Percentiles rank a stretch among this genome's conserved stretches.
These are phyloP conservation scores for Alouatta palliata DNA, from an alignment of 2,113 vertebrate genomes.

Conservation along the genomic window DNA sequence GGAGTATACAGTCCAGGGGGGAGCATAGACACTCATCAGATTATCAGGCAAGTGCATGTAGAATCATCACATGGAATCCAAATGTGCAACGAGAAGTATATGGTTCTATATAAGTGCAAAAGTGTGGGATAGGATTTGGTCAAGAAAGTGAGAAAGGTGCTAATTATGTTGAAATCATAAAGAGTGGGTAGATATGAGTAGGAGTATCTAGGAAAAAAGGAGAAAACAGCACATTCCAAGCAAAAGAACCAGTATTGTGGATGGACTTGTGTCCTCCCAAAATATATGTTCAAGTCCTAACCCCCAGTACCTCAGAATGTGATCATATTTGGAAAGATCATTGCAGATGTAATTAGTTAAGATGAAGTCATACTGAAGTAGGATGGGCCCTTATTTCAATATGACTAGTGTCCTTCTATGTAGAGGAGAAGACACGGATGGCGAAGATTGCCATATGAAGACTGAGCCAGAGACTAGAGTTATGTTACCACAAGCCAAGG, in stretches of 20 bases:
- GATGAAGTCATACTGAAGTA: neutral
- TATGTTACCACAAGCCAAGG: neutral
- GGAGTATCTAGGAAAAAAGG: neutral
- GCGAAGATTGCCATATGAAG: neutral
- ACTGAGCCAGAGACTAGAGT: neutral
- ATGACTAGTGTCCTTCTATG: neutral
- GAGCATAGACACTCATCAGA: neutral
- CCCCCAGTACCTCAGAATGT: neutral
- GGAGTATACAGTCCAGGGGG: neutral
- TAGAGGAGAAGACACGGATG: neutral
- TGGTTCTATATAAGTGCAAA: neutral
- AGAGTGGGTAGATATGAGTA: neutral
- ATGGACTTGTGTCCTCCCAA: neutral
- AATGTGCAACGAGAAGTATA: neutral
- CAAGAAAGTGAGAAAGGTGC: neutral
- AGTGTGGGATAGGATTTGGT: neutral
- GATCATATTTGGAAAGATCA: neutral
- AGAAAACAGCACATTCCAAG: neutral
- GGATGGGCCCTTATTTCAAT: neutral
- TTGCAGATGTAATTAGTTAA: neutral
- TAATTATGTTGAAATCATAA: neutral
- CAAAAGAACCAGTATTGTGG: neutral
- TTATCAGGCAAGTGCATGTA: neutral
- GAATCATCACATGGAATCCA: neutral
- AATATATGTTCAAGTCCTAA: neutral